Conservation (phyloP, 2,113 vertebrate genomes). For the Apistogramma diplotaenia region DNA sequence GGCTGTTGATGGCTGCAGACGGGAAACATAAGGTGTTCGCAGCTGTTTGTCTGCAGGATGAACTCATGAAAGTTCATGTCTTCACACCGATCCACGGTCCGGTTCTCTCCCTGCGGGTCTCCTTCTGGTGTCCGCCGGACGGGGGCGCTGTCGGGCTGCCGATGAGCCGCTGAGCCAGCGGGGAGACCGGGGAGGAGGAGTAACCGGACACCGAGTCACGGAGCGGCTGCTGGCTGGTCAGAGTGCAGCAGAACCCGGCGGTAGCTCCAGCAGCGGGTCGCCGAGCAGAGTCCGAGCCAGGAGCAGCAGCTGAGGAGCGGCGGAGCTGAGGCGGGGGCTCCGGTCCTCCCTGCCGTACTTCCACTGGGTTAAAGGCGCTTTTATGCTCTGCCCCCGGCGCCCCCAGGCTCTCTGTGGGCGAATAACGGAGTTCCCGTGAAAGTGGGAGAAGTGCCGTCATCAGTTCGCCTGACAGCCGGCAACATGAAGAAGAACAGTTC, state of each 20-base stretch:
- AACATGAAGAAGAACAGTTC: conserved; percentile 61
- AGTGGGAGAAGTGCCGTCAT: neutral
- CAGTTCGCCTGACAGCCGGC: conserved; percentile 4
- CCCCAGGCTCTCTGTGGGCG: neutral
- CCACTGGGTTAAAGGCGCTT: neutral
- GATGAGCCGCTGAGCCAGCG: conserved; percentile 57
- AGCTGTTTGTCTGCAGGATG: no score
- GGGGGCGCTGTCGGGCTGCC: conserved; percentile 46
- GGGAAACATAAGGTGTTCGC: no score
- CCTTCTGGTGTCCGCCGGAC: neutral
- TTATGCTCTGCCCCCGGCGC: neutral
- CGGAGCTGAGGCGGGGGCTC: conserved; percentile 3
- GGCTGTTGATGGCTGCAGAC: no score
- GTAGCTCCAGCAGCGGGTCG: conserved; percentile 15
- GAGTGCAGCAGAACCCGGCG: conserved; percentile 19
- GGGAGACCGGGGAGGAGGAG: conserved; percentile 45
- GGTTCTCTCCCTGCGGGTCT: neutral
- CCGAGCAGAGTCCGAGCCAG: neutral
- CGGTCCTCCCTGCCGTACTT: neutral
- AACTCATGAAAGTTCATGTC: no score
- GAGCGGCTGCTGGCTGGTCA: conserved; percentile 41
- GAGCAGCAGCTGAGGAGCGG: neutral
- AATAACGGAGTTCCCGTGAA: conserved; percentile 30
- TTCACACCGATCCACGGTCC: no score
- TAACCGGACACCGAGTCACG: conserved; percentile 53